These are phyloP conservation scores for Acyrthosiphon pisum DNA, from an alignment of 1,140 invertebrate species.

Conservation along the genomic window DNA sequence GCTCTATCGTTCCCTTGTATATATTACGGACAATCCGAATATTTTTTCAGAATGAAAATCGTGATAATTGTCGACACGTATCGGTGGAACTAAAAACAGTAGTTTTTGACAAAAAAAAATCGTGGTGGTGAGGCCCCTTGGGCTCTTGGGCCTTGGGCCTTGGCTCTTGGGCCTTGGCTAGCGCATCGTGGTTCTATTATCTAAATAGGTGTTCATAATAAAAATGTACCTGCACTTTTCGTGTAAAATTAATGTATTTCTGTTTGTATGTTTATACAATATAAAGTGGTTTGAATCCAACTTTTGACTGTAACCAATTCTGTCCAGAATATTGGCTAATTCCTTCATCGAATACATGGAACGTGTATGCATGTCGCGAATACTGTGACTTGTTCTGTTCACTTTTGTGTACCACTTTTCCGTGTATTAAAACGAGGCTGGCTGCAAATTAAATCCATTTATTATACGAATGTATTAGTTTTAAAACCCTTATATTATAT, in stretches of 20 bases:
- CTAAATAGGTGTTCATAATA: too few relatives aligned
- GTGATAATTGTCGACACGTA: too few relatives aligned
- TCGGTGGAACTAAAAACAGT: too few relatives aligned
- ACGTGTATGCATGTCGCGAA: slow-evolving; percentile 94
- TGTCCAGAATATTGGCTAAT: slow-evolving; percentile 78
- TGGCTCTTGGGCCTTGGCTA: too few relatives aligned
- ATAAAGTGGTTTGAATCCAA: slow-evolving; percentile 71
- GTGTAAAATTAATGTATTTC: not conserved
- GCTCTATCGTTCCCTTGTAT: too few relatives aligned
- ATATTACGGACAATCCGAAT: too few relatives aligned
- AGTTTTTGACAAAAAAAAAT: too few relatives aligned
- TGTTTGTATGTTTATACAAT: not conserved
- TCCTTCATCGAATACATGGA: slow-evolving; percentile 87
- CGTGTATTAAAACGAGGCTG: slow-evolving; percentile 87
- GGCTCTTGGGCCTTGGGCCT: too few relatives aligned
- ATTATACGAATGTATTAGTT: not conserved
- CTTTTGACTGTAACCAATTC: slow-evolving; percentile 84
- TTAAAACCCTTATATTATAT: not conserved
- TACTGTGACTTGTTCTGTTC: slow-evolving; percentile 81
- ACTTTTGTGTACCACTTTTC: slow-evolving; percentile 92
- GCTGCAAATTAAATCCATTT: slow-evolving; percentile 69
- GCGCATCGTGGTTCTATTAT: too few relatives aligned
- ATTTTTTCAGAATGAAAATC: too few relatives aligned
- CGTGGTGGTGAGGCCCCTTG: too few relatives aligned
- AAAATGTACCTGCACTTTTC: not conserved